These are phyloP conservation scores for Eupithecia pulchellata DNA, from an alignment of 2,888 invertebrate genomes.

Conservation along the genomic window DNA sequence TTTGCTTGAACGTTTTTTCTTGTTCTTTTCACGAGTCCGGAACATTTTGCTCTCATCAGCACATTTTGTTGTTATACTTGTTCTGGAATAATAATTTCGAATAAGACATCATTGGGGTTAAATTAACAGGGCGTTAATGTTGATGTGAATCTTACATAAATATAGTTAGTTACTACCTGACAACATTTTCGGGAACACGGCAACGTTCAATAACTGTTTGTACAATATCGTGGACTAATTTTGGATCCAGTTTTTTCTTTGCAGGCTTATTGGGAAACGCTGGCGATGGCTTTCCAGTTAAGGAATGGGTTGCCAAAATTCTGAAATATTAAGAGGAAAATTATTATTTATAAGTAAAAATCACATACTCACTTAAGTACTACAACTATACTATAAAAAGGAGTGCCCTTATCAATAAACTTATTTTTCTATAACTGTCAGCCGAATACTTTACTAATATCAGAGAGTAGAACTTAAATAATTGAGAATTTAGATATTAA, in stretches of 20 bases:
- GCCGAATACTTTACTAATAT: background rate
- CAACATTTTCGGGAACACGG: conserved; percentile 60
- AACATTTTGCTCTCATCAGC: conserved; percentile 87
- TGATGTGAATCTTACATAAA: background rate
- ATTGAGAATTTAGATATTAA: no score
- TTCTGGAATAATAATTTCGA: conserved; percentile 57
- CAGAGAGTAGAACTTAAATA: no score
- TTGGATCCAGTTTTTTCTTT: conserved; percentile 73
- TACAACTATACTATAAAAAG: background rate
- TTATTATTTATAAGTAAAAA: background rate
- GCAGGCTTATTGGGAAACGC: conserved; percentile 73
- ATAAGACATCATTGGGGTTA: background rate
- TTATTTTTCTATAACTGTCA: background rate
- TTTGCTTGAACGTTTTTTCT: conserved; percentile 49
- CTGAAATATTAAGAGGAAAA: conserved; percentile 52
- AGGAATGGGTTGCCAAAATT: conserved; percentile 82
- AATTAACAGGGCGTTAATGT: background rate
- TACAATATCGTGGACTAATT: conserved; percentile 81
- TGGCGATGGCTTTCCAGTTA: conserved; percentile 85
- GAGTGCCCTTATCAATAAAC: background rate
- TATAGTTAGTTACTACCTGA: conserved; percentile 57
- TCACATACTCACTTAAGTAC: no score
- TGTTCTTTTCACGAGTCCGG: conserved; percentile 60
- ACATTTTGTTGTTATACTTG: conserved; percentile 86
- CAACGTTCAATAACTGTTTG: conserved; percentile 76